Evolutionary conservation across 2,888 invertebrate species (phyloP).

Genomic region (Dryobota labecula): DNA sequence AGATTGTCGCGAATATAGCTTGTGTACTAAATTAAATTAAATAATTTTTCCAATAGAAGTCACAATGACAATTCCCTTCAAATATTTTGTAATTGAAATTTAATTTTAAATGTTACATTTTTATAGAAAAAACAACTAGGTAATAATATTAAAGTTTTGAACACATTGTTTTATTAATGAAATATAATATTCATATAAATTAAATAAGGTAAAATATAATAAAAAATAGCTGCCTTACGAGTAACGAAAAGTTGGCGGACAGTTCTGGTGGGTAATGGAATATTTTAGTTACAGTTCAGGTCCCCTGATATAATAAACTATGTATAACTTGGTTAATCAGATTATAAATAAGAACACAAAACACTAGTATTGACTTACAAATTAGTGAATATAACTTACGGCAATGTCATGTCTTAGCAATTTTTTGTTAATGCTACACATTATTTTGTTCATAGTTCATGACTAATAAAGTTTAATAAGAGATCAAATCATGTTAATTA

Average conservation of each 20-base stretch:
- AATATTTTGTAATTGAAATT: too few species aligned
- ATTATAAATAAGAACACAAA: slow-evolving; percentile 52
- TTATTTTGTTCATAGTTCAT: slow-evolving; percentile 44
- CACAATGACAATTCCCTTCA: not conserved
- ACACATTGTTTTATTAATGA: slow-evolving; percentile 28
- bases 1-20: too few species aligned
- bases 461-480: slow-evolving; percentile 45
- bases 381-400: slow-evolving; percentile 41
- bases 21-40: not conserved
- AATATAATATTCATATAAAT: slow-evolving; percentile 20
- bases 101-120: not conserved
- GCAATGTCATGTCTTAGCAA: slow-evolving; percentile 45
- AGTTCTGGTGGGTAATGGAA: slow-evolving; percentile 76
- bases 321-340: slow-evolving; percentile 26
- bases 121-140: not conserved
- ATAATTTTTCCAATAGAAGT: not conserved
- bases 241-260: slow-evolving; percentile 32
- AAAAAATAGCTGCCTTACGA: slow-evolving; percentile 49
- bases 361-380: slow-evolving; percentile 48
- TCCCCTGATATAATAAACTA: slow-evolving; percentile 63
- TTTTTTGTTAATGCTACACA: slow-evolving; percentile 9
- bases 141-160: slow-evolving; percentile 8
- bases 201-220: slow-evolving; percentile 16
- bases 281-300: slow-evolving; percentile 78
- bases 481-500: slow-evolving; percentile 59